Percentiles rank a stretch among this genome's conserved stretches.
Conservation (phyloP, 2,797 vertebrate genomes). For the Neosilurus mollespiculum region DNA sequence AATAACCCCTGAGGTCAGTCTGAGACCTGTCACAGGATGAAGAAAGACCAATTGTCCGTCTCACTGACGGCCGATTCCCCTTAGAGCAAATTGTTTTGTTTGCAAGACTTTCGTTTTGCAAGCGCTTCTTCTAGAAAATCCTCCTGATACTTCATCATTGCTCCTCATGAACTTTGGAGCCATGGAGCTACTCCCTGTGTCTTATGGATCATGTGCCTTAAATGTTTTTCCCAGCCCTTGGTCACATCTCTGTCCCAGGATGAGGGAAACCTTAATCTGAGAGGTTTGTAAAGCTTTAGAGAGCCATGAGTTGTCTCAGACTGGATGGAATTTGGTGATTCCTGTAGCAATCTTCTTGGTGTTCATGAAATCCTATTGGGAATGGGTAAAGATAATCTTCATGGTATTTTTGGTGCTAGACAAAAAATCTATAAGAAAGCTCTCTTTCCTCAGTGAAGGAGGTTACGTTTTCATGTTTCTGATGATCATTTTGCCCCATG, state of each 20-base stretch:
- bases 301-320: not conserved
- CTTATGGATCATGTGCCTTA: not conserved
- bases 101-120: not conserved
- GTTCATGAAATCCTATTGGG: not conserved
- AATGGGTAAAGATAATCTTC: not conserved
- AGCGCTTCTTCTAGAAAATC: not conserved
- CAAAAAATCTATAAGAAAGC: not conserved
- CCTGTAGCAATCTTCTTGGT: not conserved
- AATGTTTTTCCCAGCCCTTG: not conserved
- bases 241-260: conserved; percentile 7
- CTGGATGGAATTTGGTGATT: not conserved
- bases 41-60: conserved; percentile 13
- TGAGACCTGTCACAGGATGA: not conserved
- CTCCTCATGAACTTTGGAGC: conserved; percentile 2
- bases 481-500: no score
- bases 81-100: not conserved
- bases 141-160: not conserved
- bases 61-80: not conserved
- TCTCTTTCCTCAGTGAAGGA: no score
- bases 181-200: not conserved
- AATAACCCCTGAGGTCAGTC: not conserved
- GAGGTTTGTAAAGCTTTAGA: not conserved
- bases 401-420: not conserved
- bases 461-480: no score
- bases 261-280: not conserved